phyloP scores from a whole-genome alignment of 2,113 vertebrate species.

The Anguilla rostrata region DNA sequence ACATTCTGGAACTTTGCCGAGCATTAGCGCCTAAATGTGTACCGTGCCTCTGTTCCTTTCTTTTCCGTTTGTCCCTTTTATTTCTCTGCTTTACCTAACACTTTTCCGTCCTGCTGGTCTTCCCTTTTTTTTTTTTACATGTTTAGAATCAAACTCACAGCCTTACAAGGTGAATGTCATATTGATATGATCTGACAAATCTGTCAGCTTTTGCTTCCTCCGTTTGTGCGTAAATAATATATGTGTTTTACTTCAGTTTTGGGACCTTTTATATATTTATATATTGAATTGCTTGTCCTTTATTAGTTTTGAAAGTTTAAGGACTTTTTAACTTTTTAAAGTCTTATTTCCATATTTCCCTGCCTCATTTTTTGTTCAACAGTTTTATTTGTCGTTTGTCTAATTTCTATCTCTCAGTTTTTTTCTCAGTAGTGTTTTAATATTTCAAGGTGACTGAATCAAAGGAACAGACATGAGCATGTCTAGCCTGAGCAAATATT shows the following conservation, averaged over 20 bases:
- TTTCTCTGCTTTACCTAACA: neutral
- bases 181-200: neutral
- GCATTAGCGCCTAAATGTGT: neutral
- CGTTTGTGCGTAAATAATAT: neutral
- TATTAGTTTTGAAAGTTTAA: no score
- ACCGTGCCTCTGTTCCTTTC: neutral
- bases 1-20: conserved; percentile 6
- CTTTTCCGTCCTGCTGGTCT: neutral
- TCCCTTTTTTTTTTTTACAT: neutral
- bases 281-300: no score
- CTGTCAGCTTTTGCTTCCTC: neutral
- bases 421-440: no score
- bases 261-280: no score
- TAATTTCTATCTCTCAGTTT: no score
- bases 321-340: no score
- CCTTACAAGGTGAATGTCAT: neutral
- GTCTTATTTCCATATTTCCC: no score
- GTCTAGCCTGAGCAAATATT: no score
- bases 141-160: neutral
- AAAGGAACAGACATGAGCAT: no score
- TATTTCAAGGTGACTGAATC: no score
- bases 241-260: neutral
- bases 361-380: no score
- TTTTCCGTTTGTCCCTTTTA: neutral
- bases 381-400: no score